Conservation (phyloP, 2,113 vertebrate species). For the Pedetes capensis region DNA sequence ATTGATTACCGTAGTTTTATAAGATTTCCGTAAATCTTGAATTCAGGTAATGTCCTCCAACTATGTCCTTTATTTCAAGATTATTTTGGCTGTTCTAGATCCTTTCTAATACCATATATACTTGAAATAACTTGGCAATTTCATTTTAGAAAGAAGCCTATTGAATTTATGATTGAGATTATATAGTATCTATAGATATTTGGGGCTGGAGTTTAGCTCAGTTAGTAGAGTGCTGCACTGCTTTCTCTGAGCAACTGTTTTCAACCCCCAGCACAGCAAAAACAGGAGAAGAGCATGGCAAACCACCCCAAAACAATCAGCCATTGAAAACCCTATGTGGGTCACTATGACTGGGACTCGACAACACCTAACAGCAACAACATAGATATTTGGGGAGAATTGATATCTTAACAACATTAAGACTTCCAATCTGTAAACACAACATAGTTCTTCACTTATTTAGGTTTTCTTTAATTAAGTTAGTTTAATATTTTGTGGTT, state of each 20-base stretch:
- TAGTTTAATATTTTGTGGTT: not conserved
- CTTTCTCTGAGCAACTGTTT: no score
- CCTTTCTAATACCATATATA: not conserved
- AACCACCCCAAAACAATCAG: no score
- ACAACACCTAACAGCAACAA: no score
- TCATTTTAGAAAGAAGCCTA: not conserved
- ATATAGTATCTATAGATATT: not conserved
- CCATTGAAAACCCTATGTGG: no score
- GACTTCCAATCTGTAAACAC: not conserved
- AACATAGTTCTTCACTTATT: conserved; percentile 11
- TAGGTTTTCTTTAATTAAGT: not conserved
- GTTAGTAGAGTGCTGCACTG: no score
- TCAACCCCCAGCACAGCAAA: no score
- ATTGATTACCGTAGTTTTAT: not conserved
- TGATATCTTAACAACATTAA: not conserved
- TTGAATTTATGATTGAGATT: not conserved
- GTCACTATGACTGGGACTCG: no score
- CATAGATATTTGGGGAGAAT: not conserved
- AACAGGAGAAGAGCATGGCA: no score
- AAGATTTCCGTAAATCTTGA: not conserved
- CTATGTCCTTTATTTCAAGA: not conserved
- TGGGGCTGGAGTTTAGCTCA: no score
- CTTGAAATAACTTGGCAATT: not conserved
- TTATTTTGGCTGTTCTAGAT: not conserved
- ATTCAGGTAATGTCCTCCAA: not conserved